Evolutionary conservation across 2,888 invertebrate species (phyloP), one percentile per base, ranked within the genome.

Genomic region (Lepeophtheirus nordmannii): DNA sequence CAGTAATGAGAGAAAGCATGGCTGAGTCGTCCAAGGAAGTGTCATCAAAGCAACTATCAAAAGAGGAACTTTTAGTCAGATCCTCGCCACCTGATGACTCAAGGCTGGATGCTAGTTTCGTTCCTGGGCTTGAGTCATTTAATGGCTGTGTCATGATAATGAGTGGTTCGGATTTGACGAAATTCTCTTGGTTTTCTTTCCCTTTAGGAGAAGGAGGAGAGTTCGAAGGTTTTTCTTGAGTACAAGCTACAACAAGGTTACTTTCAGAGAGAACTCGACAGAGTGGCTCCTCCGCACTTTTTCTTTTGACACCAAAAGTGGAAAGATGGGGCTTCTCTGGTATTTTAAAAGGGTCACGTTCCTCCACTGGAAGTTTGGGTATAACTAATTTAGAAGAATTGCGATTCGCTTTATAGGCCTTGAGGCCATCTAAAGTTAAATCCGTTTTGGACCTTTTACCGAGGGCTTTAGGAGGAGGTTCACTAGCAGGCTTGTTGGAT

Each of bases 381-480:
- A 30, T 30, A 30, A 30, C 30, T 30, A 30, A 30, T 30, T 30
- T 30, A 7, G 30, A 30, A 30, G 30, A 30, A 30, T 30, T 30
- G 30, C 30, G 30, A 10, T 37, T 22, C 11, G 22, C 30, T 7
- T 60, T 60, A 30, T 60, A 60, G 3, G 60, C 60, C 17, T 20
- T 17, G 38, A 60, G 60, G 37, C 60, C 60, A 9, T 60, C 60
- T 1, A 23, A 11, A 12, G 41, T 56, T 14, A 64, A 30, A 37
- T 64, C 64, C 22, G 64, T 64, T 41, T 64, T 64, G 56, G 64
- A 64, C 14, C 64, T 46, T 57, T 64, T 64, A 30, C 60, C 38
- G 30, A 60, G 38, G 22, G 17, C 53, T 46, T 46, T 38, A 23
- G 30, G n/a, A 61, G 61, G 37, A 3, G 22, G 22, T n/a, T 22